These are phyloP conservation scores for Sturnira hondurensis DNA, from an alignment of 2,113 vertebrate species.

Conservation along the genomic window DNA sequence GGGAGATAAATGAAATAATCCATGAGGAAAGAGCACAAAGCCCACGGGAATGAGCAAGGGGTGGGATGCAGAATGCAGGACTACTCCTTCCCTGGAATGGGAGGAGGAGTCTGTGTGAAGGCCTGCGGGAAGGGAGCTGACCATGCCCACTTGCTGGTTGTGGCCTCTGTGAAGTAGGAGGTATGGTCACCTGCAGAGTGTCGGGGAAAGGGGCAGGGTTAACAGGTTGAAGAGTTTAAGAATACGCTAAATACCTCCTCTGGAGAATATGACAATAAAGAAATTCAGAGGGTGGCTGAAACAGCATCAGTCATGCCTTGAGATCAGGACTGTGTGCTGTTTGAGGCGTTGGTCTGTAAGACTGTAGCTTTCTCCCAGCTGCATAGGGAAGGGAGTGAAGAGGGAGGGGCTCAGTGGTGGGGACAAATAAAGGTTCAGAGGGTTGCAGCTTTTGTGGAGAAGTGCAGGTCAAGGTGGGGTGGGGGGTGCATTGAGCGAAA, in stretches of 20 bases:
- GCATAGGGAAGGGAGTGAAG: background rate
- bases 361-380: background rate
- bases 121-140: background rate
- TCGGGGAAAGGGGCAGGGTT: background rate
- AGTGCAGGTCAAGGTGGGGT: too few relatives aligned
- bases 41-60: background rate
- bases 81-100: background rate
- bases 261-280: background rate
- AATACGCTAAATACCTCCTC: background rate
- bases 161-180: background rate
- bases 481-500: background rate
- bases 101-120: background rate
- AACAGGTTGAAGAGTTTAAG: background rate
- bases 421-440: accelerated
- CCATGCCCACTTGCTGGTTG: background rate
- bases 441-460: background rate
- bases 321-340: background rate
- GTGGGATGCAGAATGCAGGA: background rate
- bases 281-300: background rate
- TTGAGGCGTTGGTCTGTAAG: background rate
- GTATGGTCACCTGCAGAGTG: background rate
- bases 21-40: background rate
- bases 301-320: background rate
- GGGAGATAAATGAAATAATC: background rate
- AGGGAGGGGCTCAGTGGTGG: background rate